Conservation (phyloP, 2,888 invertebrate species). For the Carterocephalus palaemon region DNA sequence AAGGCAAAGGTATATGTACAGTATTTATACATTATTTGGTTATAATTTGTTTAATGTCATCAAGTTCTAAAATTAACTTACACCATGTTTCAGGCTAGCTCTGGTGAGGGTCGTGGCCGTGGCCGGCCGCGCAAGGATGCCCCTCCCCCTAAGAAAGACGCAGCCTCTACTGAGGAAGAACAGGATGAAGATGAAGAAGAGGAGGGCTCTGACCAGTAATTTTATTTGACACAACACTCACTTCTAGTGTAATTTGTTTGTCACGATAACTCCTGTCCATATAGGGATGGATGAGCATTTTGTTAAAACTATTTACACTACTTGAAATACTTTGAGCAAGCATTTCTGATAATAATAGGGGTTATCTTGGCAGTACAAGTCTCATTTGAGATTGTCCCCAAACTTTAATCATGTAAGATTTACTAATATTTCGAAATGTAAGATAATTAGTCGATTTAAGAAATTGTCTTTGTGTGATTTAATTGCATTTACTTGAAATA, state of each 20-base stretch:
- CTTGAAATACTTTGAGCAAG: conserved; percentile 40
- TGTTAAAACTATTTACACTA: conserved; percentile 39
- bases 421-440: conserved; percentile 40
- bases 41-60: not conserved
- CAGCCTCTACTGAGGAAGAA: conserved; percentile 71
- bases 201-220: conserved; percentile 76
- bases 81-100: conserved; percentile 45
- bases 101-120: conserved; percentile 67
- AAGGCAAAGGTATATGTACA: conserved; percentile 59
- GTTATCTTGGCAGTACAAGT: conserved; percentile 69
- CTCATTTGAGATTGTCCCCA: conserved; percentile 61
- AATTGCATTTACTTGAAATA: conserved; percentile 58
- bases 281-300: conserved; percentile 46
- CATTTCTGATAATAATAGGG: conserved; percentile 40
- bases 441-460: conserved; percentile 42
- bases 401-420: conserved; percentile 63
- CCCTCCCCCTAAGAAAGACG: conserved; percentile 71
- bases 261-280: conserved; percentile 58
- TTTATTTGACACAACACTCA: conserved; percentile 53
- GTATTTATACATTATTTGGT: not conserved
- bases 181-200: conserved; percentile 74
- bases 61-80: not conserved
- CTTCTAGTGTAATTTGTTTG: conserved; percentile 72
- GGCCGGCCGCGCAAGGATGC: conserved; percentile 73
- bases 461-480: conserved; percentile 43